Percentiles rank a stretch among this genome's conserved stretches.
These are phyloP conservation scores for Riparia riparia DNA, from an alignment of 2,113 vertebrate species.

Conservation along the genomic window DNA sequence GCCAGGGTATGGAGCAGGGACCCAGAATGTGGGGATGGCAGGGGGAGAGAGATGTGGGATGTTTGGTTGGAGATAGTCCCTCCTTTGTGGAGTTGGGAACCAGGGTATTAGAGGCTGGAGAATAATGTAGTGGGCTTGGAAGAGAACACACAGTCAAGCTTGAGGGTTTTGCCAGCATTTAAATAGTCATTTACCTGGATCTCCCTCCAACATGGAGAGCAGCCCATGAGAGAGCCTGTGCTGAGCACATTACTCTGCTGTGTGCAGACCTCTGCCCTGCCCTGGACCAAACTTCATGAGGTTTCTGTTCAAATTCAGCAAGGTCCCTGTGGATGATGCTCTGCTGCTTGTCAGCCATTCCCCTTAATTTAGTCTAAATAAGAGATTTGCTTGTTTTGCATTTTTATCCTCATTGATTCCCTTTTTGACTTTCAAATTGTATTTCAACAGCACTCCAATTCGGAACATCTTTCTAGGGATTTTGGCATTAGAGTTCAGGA, in stretches of 20 bases:
- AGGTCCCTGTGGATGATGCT: background rate
- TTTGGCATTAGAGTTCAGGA: background rate
- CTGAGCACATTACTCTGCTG: background rate
- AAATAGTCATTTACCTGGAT: background rate
- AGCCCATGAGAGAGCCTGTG: background rate
- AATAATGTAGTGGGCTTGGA: background rate
- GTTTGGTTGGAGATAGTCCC: background rate
- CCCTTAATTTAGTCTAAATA: background rate
- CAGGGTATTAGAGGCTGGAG: background rate
- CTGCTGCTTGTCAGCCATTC: background rate
- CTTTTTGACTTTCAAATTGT: background rate
- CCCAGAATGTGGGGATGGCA: background rate
- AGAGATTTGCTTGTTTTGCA: background rate
- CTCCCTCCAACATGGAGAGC: accelerated
- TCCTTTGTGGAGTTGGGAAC: background rate
- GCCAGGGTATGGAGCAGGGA: background rate
- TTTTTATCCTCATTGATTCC: background rate
- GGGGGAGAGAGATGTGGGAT: background rate
- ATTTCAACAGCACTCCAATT: background rate
- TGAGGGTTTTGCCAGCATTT: background rate
- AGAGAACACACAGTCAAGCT: background rate
- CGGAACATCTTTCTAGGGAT: background rate
- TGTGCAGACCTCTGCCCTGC: background rate
- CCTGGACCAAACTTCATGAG: background rate
- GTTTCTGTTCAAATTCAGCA: background rate